Conservation (phyloP, 1,140 invertebrate genomes). For the Drosophila azteca region DNA sequence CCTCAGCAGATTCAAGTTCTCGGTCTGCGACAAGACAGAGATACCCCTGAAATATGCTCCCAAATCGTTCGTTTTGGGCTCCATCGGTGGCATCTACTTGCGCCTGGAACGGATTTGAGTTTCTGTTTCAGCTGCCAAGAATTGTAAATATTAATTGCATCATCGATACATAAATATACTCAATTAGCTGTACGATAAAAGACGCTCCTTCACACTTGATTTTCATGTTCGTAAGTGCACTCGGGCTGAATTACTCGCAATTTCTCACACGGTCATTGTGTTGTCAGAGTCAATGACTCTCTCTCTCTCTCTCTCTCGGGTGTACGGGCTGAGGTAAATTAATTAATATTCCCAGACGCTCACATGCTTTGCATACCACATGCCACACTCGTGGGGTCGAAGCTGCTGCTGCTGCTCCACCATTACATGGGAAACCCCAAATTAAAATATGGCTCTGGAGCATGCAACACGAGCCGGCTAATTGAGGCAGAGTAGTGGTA, state of each 20-base stretch:
- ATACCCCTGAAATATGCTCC: conserved; percentile 48
- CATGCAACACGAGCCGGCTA: conserved; percentile 51
- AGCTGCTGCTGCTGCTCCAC: conserved; percentile 21
- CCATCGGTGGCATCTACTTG: conserved; percentile 52
- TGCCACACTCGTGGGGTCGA: conserved; percentile 28
- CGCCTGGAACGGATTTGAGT: conserved; percentile 24
- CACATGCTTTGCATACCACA: conserved; percentile 53
- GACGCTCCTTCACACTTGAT: neutral
- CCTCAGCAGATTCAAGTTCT: conserved; percentile 75
- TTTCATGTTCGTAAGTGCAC: conserved; percentile 9
- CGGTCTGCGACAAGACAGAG: conserved; percentile 63
- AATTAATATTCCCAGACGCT: conserved; percentile 53
- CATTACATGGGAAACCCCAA: conserved; percentile 45
- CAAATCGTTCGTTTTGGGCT: conserved; percentile 48
- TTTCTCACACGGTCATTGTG: neutral
- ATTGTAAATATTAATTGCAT: conserved; percentile 3
- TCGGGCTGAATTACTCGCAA: neutral
- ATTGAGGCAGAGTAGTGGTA: conserved; percentile 24
- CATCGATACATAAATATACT: conserved; percentile 3
- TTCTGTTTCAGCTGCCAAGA: too few relatives aligned
- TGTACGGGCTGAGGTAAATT: conserved; percentile 25
- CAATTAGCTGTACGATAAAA: neutral
- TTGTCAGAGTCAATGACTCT: conserved; percentile 42
- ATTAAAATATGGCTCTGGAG: conserved; percentile 53
- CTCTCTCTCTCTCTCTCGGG: neutral